Conservation (phyloP, 2,113 vertebrate genomes). For the Turnix velox region DNA sequence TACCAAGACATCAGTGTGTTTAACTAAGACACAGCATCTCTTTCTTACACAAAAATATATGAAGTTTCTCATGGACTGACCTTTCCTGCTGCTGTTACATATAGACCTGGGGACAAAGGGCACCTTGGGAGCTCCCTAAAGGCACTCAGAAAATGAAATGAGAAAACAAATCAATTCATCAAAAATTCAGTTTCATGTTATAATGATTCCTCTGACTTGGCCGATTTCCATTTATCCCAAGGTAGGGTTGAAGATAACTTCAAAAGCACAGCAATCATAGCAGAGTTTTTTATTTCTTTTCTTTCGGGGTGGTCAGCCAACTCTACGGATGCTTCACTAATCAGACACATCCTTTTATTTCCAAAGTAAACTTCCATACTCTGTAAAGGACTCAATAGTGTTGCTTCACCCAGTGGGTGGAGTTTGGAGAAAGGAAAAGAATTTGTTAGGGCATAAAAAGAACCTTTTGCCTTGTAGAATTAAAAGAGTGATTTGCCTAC, state of each 20-base stretch:
- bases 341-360: not conserved
- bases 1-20: not conserved
- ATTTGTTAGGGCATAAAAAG: not conserved
- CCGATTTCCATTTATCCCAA: not conserved
- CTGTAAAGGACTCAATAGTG: not conserved
- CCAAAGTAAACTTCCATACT: not conserved
- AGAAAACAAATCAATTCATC: not conserved
- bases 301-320: not conserved
- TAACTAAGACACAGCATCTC: not conserved
- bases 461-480: not conserved
- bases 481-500: not conserved
- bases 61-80: not conserved
- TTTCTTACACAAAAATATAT: not conserved
- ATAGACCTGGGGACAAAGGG: not conserved
- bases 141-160: not conserved
- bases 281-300: not conserved
- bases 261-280: not conserved
- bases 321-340: not conserved
- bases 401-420: not conserved
- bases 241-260: not conserved
- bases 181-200: not conserved
- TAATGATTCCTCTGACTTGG: not conserved
- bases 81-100: not conserved
- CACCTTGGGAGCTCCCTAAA: not conserved
- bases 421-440: not conserved